These are phyloP conservation scores for Harpalus rufipes DNA, from an alignment of 2,888 invertebrate species.

Conservation along the genomic window DNA sequence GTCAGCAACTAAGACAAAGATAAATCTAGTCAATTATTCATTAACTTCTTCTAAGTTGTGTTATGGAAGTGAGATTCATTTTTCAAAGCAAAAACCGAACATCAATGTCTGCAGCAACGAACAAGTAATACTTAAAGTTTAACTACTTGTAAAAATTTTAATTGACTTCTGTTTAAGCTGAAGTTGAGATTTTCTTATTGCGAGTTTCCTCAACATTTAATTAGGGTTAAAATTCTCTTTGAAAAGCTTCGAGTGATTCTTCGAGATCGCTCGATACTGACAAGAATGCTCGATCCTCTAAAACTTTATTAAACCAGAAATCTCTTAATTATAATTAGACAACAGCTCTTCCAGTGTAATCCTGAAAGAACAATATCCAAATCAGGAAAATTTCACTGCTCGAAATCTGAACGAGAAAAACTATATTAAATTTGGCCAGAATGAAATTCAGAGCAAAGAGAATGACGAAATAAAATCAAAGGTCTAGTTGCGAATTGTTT, in stretches of 20 bases:
- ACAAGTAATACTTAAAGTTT: conserved; percentile 45
- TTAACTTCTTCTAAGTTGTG: not conserved
- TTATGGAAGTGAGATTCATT: conserved; percentile 8
- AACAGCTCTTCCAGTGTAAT: conserved; percentile 8
- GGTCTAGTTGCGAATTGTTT: conserved; percentile 42
- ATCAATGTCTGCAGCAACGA: conserved; percentile 2
- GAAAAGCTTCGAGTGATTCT: conserved; percentile 49
- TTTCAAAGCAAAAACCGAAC: conserved; percentile 34
- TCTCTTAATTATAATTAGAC: conserved; percentile 50
- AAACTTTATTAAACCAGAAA: conserved; percentile 53
- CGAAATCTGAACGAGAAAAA: too few species aligned
- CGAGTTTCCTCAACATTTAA: conserved; percentile 59
- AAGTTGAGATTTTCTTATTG: conserved; percentile 47
- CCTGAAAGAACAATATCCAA: not conserved
- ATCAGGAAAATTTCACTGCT: not conserved
- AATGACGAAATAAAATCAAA: conserved; percentile 43
- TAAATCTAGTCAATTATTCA: conserved; percentile 6
- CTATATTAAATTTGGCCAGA: too few species aligned
- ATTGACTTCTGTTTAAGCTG: conserved; percentile 51
- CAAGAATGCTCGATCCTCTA: conserved; percentile 43
- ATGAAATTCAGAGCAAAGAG: not conserved
- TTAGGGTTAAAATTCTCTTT: conserved; percentile 59
- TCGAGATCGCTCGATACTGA: conserved; percentile 50
- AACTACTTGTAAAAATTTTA: conserved; percentile 55
- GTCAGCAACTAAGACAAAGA: not conserved